phyloP scores from a whole-genome alignment of 2,113 vertebrate species.

The Pelusios castaneus region DNA sequence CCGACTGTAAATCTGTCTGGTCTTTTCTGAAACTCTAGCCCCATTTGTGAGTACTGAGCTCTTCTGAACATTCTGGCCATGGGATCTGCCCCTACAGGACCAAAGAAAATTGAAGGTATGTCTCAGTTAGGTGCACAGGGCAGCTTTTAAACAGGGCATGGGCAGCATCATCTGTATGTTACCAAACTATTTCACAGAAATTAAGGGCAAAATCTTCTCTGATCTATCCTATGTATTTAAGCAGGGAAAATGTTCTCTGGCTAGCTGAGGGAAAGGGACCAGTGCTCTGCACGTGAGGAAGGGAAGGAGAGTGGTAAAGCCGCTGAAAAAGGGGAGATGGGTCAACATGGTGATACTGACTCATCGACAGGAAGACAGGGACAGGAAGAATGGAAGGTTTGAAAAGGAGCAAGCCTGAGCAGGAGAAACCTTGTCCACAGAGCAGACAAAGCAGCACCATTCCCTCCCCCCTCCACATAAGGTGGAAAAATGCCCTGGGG shows the following conservation, averaged over 20 bases:
- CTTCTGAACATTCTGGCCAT: too few species aligned
- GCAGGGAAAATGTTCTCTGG: not conserved
- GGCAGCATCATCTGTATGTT: fast-evolving
- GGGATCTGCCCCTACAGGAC: not conserved
- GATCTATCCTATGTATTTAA: not conserved
- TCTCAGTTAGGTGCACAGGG: fast-evolving
- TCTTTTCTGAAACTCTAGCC: fast-evolving
- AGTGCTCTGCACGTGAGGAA: not conserved
- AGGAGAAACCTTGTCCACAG: not conserved
- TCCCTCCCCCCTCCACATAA: too few species aligned
- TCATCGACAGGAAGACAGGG: too few species aligned
- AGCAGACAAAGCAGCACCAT: too few species aligned
- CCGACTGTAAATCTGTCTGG: not conserved
- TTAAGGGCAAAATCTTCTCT: not conserved
- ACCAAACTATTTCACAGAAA: not conserved
- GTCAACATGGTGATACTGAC: not conserved
- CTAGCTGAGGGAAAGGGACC: not conserved
- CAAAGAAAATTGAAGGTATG: fast-evolving
- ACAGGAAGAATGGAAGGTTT: not conserved
- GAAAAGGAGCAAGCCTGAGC: not conserved
- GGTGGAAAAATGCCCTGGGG: too few species aligned
- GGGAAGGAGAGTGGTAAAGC: too few species aligned
- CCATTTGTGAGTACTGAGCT: fast-evolving
- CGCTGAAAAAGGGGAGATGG: too few species aligned
- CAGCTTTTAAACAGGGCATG: fast-evolving